Percentiles rank a stretch among this genome's conserved stretches.
phyloP scores from a whole-genome alignment of 2,888 invertebrate genomes.

The Drosophila mercatorum region DNA sequence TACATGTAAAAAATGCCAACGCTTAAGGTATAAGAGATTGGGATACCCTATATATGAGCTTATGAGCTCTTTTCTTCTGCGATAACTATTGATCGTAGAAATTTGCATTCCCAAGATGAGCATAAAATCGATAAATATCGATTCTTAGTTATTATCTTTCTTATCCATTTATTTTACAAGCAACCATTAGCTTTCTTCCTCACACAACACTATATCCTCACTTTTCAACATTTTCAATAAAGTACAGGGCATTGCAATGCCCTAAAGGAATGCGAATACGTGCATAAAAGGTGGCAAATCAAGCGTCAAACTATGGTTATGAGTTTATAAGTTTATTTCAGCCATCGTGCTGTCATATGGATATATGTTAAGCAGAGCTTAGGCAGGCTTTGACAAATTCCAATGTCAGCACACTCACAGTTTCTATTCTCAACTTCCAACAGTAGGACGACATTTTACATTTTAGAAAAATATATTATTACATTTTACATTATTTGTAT shows the following conservation, averaged over 20 bases:
- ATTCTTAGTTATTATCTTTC: too few relatives aligned
- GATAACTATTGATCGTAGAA: not conserved
- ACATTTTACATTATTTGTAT: conserved; percentile 8
- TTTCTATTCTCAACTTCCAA: conserved; percentile 18
- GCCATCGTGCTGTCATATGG: conserved; percentile 19
- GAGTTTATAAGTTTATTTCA: conserved; percentile 54
- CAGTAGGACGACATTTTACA: conserved; percentile 25
- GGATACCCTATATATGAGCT: not conserved
- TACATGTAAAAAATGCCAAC: not conserved
- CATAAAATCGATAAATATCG: too few relatives aligned
- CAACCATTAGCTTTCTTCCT: too few relatives aligned
- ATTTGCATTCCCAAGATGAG: not conserved
- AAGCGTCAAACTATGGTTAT: conserved; percentile 67
- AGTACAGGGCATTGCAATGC: conserved; percentile 8
- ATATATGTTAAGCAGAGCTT: conserved; percentile 66
- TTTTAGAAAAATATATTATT: conserved; percentile 14
- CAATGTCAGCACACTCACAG: conserved; percentile 1
- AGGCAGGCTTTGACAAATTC: conserved; percentile 58
- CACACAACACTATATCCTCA: not conserved
- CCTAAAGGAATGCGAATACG: conserved; percentile 27
- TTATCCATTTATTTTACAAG: too few relatives aligned
- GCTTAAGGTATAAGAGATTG: not conserved
- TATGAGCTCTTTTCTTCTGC: not conserved
- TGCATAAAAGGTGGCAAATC: conserved; percentile 58
- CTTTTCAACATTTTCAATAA: not conserved